Evolutionary conservation across 2,113 vertebrate species (phyloP).

Genomic region (Aleadryas rufinucha): DNA sequence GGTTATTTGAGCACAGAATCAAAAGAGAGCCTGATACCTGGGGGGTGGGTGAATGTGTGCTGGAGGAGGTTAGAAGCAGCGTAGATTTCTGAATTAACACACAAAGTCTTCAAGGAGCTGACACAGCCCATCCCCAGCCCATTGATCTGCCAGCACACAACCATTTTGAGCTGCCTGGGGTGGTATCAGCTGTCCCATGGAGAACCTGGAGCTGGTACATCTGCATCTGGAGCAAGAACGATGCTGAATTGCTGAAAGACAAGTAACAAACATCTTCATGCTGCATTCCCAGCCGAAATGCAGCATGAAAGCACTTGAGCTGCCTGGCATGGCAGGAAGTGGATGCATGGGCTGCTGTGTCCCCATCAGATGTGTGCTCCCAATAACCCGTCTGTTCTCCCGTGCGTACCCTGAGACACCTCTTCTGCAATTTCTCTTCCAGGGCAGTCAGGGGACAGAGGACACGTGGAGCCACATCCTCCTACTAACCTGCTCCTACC

Average conservation of each 20-base stretch:
- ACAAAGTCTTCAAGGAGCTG: neutral
- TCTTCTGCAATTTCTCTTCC: neutral
- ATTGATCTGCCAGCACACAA: neutral
- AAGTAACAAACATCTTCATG: neutral
- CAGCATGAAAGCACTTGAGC: neutral
- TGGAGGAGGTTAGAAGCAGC: neutral
- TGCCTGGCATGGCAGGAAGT: neutral
- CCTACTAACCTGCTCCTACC: neutral
- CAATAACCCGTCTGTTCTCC: accelerated
- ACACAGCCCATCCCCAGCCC: accelerated
- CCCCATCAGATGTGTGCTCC: neutral
- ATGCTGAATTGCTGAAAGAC: neutral
- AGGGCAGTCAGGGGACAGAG: neutral
- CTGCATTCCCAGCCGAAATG: neutral
- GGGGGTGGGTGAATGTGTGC: neutral
- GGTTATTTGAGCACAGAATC: neutral
- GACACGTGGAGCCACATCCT: neutral
- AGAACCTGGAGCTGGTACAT: neutral
- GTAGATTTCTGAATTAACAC: neutral
- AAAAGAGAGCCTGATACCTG: neutral
- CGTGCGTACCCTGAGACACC: accelerated
- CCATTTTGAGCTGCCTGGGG: neutral
- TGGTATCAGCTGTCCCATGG: neutral
- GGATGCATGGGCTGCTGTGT: neutral
- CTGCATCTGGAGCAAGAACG: neutral